Conservation (phyloP, 1,140 invertebrate species). For the Drosophila kikkawai region DNA sequence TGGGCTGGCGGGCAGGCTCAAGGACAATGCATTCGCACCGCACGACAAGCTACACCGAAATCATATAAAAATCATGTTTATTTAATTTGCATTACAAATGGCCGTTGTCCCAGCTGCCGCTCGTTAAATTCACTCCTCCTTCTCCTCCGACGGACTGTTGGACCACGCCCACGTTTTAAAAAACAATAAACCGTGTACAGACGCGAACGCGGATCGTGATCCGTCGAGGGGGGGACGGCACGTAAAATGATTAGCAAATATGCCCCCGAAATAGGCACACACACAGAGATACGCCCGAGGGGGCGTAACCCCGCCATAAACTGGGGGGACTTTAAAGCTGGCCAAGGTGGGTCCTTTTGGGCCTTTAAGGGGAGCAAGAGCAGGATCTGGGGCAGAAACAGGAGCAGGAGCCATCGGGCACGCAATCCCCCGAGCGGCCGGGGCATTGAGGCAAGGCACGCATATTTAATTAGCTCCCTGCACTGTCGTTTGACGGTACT, state of each 20-base stretch:
- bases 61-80: slow-evolving; percentile 82
- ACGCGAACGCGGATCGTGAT: not conserved
- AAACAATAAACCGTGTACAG: slow-evolving; percentile 67
- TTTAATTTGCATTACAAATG: slow-evolving; percentile 79
- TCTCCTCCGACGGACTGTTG: not conserved
- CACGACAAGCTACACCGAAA: slow-evolving; percentile 46
- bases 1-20: slow-evolving; percentile 19
- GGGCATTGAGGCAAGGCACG: slow-evolving; percentile 55
- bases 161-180: slow-evolving; percentile 70
- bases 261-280: slow-evolving; percentile 50
- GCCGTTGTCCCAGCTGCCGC: slow-evolving; percentile 37
- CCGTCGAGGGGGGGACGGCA: slow-evolving; percentile 5
- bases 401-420: slow-evolving; percentile 34
- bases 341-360: slow-evolving; percentile 21
- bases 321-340: slow-evolving; percentile 37
- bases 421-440: slow-evolving; percentile 59
- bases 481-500: slow-evolving; percentile 35
- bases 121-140: slow-evolving; percentile 70
- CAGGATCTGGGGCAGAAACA: not conserved
- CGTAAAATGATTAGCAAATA: slow-evolving; percentile 79
- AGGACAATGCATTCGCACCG: slow-evolving; percentile 29
- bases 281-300: slow-evolving; percentile 6
- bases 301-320: slow-evolving; percentile 36
- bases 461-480: slow-evolving; percentile 70
- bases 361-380: not conserved